Evolutionary conservation across 2,113 vertebrate genomes (phyloP).

Genomic region (Sylvia atricapilla): DNA sequence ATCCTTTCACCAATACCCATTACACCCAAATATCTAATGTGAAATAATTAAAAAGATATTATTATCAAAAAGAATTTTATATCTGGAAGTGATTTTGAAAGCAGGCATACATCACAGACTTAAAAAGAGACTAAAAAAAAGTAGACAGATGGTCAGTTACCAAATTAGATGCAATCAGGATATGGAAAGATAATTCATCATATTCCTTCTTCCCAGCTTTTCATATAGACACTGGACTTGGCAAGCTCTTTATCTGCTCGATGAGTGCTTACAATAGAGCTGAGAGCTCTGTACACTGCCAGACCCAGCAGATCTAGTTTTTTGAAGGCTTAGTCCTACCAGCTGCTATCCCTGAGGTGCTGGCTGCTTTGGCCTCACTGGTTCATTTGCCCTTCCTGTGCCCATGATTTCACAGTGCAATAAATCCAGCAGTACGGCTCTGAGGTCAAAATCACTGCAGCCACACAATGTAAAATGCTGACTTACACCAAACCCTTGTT

Average conservation of each 20-base stretch:
- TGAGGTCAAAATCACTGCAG: not conserved
- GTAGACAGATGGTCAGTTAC: constrained; percentile 23
- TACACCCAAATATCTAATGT: not conserved
- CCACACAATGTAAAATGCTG: not conserved
- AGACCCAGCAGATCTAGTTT: not conserved
- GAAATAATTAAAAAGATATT: not conserved
- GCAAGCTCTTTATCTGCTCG: not conserved
- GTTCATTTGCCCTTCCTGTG: not conserved
- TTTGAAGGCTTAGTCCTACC: not conserved
- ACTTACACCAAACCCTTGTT: not conserved
- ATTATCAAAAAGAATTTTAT: not conserved
- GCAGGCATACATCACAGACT: not conserved
- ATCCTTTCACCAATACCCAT: not conserved
- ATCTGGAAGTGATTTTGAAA: constrained; percentile 29
- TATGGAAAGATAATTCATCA: not conserved
- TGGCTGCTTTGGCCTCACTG: not conserved
- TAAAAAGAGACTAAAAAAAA: not conserved
- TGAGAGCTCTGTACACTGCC: not conserved
- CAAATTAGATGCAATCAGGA: constrained; percentile 15
- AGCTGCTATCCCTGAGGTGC: not conserved
- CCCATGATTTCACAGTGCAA: not conserved
- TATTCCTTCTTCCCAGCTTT: not conserved
- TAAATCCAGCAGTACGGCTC: not conserved
- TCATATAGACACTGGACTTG: not conserved
- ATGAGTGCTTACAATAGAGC: not conserved